phyloP scores from a whole-genome alignment of 2,113 vertebrate genomes.

The Dunckerocampus dactyliophorus region DNA sequence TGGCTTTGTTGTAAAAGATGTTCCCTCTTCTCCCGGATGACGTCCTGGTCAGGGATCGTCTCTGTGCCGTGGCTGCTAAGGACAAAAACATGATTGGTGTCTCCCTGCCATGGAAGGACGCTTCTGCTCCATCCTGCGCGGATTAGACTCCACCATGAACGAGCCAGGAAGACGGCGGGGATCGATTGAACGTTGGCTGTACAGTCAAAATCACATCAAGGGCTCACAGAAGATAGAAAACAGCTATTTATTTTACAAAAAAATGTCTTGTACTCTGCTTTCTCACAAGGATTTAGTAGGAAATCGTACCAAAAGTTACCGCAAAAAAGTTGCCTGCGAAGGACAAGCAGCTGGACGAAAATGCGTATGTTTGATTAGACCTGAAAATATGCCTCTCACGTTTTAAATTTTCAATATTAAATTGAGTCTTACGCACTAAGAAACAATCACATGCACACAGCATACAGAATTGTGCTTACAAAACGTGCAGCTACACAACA shows the following conservation, averaged over 20 bases:
- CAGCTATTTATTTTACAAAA: neutral
- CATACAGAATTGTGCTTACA: too few relatives aligned
- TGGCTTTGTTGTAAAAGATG: constrained; percentile 17
- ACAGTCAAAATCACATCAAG: constrained; percentile 49
- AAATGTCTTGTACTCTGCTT: neutral
- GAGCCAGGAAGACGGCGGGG: constrained; percentile 8
- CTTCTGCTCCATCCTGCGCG: constrained; percentile 35
- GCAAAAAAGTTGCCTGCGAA: neutral
- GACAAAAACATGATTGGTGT: constrained; percentile 38
- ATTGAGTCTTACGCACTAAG: too few relatives aligned
- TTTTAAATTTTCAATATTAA: too few relatives aligned
- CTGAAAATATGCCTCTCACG: too few relatives aligned
- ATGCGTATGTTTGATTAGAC: too few relatives aligned
- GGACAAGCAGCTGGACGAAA: neutral
- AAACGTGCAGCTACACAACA: too few relatives aligned
- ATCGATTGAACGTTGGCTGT: constrained; percentile 38
- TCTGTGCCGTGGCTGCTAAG: constrained; percentile 55
- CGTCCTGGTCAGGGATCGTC: constrained; percentile 39
- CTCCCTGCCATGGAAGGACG: constrained; percentile 33
- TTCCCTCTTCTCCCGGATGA: constrained; percentile 27
- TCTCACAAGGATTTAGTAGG: neutral
- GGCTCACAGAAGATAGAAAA: constrained; percentile 55
- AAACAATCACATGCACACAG: too few relatives aligned
- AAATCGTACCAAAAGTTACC: neutral
- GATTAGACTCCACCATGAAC: constrained; percentile 19